These are phyloP conservation scores for Clitarchus hookeri DNA, from an alignment of 2,888 invertebrate genomes.

Conservation along the genomic window DNA sequence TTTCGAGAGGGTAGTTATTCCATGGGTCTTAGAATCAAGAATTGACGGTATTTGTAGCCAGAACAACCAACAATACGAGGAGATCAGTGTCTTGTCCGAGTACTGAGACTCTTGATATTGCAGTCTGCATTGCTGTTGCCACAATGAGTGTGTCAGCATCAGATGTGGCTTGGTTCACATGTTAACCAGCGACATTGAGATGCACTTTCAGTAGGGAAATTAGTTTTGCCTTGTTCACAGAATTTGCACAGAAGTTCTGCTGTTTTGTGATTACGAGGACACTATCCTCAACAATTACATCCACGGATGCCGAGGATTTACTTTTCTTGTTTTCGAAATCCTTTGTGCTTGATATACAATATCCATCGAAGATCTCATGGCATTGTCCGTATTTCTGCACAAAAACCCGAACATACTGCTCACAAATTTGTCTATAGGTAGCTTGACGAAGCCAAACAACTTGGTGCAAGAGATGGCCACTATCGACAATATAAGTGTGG, in stretches of 20 bases:
- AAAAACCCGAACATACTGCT: not conserved
- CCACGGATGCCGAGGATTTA: not conserved
- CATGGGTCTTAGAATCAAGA: no score
- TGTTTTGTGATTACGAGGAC: not conserved
- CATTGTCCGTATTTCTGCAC: not conserved
- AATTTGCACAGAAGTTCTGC: conserved; percentile 25
- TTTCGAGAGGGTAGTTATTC: no score
- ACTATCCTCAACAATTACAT: not conserved
- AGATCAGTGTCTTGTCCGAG: conserved; percentile 24
- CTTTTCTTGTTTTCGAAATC: not conserved
- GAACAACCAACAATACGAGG: conserved; percentile 26
- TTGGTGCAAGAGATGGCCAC: not conserved
- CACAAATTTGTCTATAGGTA: not conserved
- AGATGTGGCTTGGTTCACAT: conserved; percentile 28
- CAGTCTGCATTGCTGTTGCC: no score
- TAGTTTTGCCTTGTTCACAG: no score
- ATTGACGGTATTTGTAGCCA: conserved; percentile 21
- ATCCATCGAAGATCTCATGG: not conserved
- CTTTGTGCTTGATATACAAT: not conserved
- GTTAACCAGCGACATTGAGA: conserved; percentile 24
- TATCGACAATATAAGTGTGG: no score
- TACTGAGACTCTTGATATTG: no score
- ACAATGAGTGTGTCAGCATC: no score
- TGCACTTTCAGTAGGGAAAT: conserved; percentile 26
- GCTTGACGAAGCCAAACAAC: not conserved